Base-by-base conservation (phyloP, 1,140 invertebrate genomes). In the Ctenoplectra terminalis region DNA sequence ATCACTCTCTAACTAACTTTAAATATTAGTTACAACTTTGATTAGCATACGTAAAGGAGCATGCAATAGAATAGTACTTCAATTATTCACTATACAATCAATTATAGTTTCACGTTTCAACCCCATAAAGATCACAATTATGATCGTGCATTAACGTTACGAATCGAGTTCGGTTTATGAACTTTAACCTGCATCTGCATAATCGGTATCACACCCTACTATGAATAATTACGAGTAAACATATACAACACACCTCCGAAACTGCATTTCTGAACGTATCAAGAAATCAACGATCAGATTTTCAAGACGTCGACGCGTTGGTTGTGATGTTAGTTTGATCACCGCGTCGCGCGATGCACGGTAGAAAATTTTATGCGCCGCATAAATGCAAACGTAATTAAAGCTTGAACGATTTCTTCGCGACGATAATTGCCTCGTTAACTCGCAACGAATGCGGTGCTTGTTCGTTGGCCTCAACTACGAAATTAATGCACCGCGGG, bases 381-480 rank as follows among this genome's bases (percentile, higher is more conserved):
- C 4, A 9, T 64, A 64, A 43, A 64, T 48, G 15, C 13, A 23
- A 2, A 8, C 1, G 11, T 64, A 26, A 64, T 43, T 64, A 23
- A 64, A 64, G 23, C 8, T 23, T 20, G 61, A 34, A 43, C 37
- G 8, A 64, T 43, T 64, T 26, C n/a, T 64, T 26, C 23, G 20
- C 37, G n/a, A 20, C 23, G 61, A 64, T 64, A 64, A 64, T 43
- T 43, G n/a, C 61, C 5, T 64, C 37, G n/a, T 64, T 26, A 64
- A 64, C 9, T 64, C 26, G 23, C 61, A 4, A 23, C 37, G 13
- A 8, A 43, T 43, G n/a, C 23, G 20, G 20, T 37, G 23, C 34
- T 43, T 37, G 23, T 11, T 29, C 26, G 9, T 7, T 8, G 13
- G 26, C 26, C 8, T 3, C 8, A 15, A 43, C 23, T 26, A 43